Conservation (phyloP, 2,797 vertebrate genomes). For the Rhinophrynus dorsalis region DNA sequence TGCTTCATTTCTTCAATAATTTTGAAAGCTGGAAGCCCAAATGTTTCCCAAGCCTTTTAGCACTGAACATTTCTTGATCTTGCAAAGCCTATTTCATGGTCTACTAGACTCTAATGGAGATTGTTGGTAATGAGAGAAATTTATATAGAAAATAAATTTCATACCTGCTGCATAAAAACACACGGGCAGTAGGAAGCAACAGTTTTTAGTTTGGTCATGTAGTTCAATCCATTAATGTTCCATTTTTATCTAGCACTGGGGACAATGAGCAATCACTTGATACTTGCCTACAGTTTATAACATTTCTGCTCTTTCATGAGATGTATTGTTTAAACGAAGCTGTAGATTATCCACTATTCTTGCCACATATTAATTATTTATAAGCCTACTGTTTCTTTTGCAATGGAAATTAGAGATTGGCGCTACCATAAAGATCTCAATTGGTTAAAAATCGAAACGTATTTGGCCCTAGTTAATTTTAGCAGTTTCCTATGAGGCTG, state of each 20-base stretch:
- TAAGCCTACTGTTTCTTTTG: constrained; percentile 45
- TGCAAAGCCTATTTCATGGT: constrained; percentile 76
- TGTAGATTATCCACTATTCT: constrained; percentile 13
- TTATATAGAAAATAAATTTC: constrained; percentile 72
- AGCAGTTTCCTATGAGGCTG: constrained; percentile 44
- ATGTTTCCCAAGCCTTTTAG: constrained; percentile 62
- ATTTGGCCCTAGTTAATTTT: constrained; percentile 33
- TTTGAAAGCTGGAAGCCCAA: constrained; percentile 65
- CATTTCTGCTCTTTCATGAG: background rate
- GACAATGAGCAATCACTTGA: background rate
- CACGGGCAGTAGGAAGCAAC: constrained; percentile 56
- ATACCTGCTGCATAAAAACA: constrained; percentile 59
- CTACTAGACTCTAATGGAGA: constrained; percentile 71
- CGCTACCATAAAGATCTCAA: constrained; percentile 50
- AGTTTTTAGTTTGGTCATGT: constrained; percentile 50
- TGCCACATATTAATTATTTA: constrained; percentile 34
- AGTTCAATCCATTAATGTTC: constrained; percentile 44
- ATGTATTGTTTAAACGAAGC: constrained; percentile 10
- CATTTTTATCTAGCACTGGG: constrained; percentile 35
- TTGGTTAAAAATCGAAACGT: constrained; percentile 47
- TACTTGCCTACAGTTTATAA: background rate
- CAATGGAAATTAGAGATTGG: constrained; percentile 49
- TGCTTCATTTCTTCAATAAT: constrained; percentile 68
- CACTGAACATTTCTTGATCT: constrained; percentile 63
- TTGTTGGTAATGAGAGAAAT: constrained; percentile 73